Base-by-base conservation (phyloP, 2,797 vertebrate genomes). In the Ceyx erithaca region DNA sequence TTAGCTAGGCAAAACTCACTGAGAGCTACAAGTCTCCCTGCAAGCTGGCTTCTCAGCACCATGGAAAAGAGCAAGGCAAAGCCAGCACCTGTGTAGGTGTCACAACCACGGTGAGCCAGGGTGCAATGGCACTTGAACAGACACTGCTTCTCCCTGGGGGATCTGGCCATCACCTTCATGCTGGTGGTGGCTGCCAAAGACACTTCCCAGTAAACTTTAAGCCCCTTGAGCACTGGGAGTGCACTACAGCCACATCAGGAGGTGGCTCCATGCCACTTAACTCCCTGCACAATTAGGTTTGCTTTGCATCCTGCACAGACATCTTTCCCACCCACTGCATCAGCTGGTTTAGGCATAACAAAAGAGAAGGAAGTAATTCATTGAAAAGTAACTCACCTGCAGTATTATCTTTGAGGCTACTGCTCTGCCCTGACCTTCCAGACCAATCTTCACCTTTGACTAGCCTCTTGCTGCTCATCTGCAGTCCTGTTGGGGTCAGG, bases 51-150 rank as follows among this genome's bases (percentile, higher is more conserved):
- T 72, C 72, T 69, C 49, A 3, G 33, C n/a, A 28, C 13, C 25
- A 13, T 7, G 12, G 18, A 28, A 43, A 75, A 78, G 28, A 73
- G 33, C 3, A 12, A 48, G 23, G 49, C 45, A 76, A 77, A 87
- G n/a, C 15, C 35, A 49, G 15, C 14, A 6, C 2, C 35, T 4
- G 0, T n/a, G 35, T 14, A 2, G 1, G 20, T 20, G 46, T 48
- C 33, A 68, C 9, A 69, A 4, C 12, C 23, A 23, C 4, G 1
- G 28, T 51, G 25, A 18, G 15, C 30, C n/a, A 31, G 37, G 14
- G 14, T 43, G 41, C 49, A 58, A 22, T 7, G 5, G 5, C 37
- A 70, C 46, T 46, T 35, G 19, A 62, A 21, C 33, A 62, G 28
- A 26, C 26, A n/a, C 5, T 0, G 0, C 22, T 80, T 64, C 31